Percentiles rank a stretch among this genome's conserved stretches.
phyloP scores from a whole-genome alignment of 2,888 invertebrate genomes.

The Scrobipalpa atriplicella region DNA sequence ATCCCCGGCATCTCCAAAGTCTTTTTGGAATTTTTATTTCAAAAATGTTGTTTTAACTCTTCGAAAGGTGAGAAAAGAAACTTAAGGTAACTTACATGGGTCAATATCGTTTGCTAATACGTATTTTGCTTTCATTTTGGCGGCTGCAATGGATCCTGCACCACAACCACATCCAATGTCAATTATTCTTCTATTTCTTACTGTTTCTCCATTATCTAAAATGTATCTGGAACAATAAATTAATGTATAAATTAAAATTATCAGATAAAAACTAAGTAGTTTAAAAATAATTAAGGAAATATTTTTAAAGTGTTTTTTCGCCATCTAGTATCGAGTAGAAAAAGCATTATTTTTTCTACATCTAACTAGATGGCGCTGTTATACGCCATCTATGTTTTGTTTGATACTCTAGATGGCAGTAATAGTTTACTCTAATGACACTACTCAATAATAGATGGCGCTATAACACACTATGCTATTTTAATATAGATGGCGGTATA shows the following conservation, averaged over 20 bases:
- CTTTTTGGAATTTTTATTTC: slow-evolving; percentile 52
- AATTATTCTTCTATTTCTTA: slow-evolving; percentile 75
- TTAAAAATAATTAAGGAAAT: neutral
- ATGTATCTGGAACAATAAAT: slow-evolving; percentile 77
- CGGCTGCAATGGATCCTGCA: slow-evolving; percentile 85
- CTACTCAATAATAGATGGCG: neutral
- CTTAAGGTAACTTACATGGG: slow-evolving; percentile 62
- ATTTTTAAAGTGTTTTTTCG: neutral
- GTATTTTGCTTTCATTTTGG: slow-evolving; percentile 73
- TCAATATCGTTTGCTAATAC: slow-evolving; percentile 88
- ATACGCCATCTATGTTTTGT: neutral
- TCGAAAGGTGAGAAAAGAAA: neutral
- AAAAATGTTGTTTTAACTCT: neutral
- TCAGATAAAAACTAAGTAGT: no score
- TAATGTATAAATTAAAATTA: neutral
- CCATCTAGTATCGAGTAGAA: neutral
- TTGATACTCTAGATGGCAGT: neutral
- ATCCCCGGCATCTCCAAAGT: slow-evolving; percentile 95
- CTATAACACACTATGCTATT: neutral
- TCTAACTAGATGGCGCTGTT: neutral
- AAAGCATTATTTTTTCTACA: neutral
- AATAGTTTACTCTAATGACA: neutral
- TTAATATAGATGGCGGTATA: neutral
- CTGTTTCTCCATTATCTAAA: slow-evolving; percentile 79
- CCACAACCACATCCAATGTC: slow-evolving; percentile 89